A percentile compares a stretch with the other conserved stretches of the same genome.
Evolutionary conservation across 2,113 vertebrate genomes (phyloP).

Genomic region (Alectura lathami): DNA sequence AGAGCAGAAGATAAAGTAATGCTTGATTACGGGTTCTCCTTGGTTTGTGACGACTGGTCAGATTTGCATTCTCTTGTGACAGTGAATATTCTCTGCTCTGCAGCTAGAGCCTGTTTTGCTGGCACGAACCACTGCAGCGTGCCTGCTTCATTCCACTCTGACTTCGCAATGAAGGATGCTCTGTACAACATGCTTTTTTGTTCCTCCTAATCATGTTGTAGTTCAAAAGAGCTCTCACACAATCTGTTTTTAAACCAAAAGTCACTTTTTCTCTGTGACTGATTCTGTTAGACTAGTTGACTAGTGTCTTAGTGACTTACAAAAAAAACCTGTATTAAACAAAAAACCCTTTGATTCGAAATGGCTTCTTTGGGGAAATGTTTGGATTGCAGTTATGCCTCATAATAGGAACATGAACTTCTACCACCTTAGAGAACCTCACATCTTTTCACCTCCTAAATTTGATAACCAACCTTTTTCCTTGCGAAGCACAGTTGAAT

Average conservation of each 20-base stretch:
- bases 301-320: not conserved
- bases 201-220: not conserved
- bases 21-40: not conserved
- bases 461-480: not conserved
- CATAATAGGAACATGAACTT: not conserved
- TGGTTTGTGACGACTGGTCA: not conserved
- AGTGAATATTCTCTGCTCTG: not conserved
- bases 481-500: not conserved
- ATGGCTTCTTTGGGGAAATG: not conserved
- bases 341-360: not conserved
- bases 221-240: not conserved
- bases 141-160: not conserved
- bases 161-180: not conserved
- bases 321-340: not conserved
- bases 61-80: not conserved
- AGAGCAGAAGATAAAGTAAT: not conserved
- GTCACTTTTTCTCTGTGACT: not conserved
- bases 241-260: not conserved
- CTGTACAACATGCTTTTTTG: not conserved
- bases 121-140: not conserved
- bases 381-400: not conserved
- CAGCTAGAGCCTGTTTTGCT: not conserved
- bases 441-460: not conserved
- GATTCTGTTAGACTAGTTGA: not conserved
- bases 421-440: not conserved